phyloP scores from a whole-genome alignment of 30 jellyfish, hydroid and myxozoan genomes.

The Catostylus mosaicus region DNA sequence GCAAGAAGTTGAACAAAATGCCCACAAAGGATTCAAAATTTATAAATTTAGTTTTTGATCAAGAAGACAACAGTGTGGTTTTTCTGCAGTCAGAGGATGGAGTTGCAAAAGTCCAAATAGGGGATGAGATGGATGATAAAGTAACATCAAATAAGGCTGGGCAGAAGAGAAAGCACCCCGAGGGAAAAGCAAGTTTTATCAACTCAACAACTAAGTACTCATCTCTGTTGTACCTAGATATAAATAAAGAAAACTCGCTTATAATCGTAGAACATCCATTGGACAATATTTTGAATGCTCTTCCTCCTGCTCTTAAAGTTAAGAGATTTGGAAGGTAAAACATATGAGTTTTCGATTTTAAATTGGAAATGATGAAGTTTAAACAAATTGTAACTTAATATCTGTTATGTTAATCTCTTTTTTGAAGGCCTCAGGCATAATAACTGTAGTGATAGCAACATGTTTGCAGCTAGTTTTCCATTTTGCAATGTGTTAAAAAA shows the following conservation, averaged over 20 bases:
- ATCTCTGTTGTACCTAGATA: slow-evolving; percentile 50
- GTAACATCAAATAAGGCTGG: neutral
- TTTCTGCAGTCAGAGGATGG: slow-evolving; percentile 64
- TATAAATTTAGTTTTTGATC: slow-evolving; percentile 46
- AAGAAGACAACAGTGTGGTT: slow-evolving; percentile 25
- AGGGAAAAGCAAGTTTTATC: neutral
- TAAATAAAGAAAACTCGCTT: slow-evolving; percentile 34
- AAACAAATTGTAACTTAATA: too few relatives aligned
- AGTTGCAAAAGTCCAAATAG: slow-evolving; percentile 59
- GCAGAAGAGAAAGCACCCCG: slow-evolving; percentile 12
- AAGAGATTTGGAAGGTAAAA: slow-evolving; percentile 64
- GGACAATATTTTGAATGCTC: slow-evolving; percentile 35
- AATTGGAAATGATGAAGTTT: too few relatives aligned
- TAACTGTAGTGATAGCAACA: too few relatives aligned
- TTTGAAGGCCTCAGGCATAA: too few relatives aligned
- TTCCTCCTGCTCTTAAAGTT: slow-evolving; percentile 78
- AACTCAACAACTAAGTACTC: slow-evolving; percentile 10
- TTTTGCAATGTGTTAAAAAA: too few relatives aligned
- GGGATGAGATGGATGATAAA: neutral
- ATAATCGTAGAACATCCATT: slow-evolving; percentile 77
- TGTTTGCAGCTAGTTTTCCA: too few relatives aligned
- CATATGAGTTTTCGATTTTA: neutral
- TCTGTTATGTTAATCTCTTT: too few relatives aligned
- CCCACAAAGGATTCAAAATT: slow-evolving; percentile 16
- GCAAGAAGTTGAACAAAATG: slow-evolving; percentile 1